Conservation (phyloP, 2,113 vertebrate species). For the Alaudala cheleensis region DNA sequence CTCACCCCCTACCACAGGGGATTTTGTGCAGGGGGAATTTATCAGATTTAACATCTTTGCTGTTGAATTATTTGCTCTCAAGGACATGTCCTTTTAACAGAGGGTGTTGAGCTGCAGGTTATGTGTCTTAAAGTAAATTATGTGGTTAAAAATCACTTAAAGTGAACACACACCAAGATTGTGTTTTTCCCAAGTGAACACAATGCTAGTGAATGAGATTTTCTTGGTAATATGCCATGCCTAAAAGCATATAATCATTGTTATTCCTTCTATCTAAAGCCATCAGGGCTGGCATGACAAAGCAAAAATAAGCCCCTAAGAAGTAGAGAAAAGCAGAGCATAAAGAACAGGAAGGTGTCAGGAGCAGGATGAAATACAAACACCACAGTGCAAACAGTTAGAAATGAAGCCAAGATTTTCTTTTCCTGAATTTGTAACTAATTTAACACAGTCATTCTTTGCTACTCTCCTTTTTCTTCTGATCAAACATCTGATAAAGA, state of each 20-base stretch:
- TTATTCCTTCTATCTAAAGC: not conserved
- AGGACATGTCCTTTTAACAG: not conserved
- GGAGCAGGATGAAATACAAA: conserved; percentile 50
- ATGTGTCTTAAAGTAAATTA: not conserved
- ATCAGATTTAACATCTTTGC: not conserved
- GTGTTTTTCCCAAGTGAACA: conserved; percentile 2
- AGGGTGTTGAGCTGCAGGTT: not conserved
- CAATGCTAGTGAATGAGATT: conserved; percentile 1
- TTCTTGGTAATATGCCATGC: not conserved
- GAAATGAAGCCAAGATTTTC: conserved; percentile 14
- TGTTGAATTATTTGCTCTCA: not conserved
- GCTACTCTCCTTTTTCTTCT: conserved; percentile 15
- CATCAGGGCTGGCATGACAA: not conserved
- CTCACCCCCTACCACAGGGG: not conserved
- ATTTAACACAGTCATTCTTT: not conserved
- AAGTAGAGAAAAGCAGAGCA: not conserved
- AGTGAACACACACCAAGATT: not conserved
- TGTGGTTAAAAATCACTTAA: not conserved
- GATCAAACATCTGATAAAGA: not conserved
- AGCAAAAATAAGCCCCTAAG: not conserved
- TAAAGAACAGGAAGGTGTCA: not conserved
- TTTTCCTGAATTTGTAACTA: not conserved
- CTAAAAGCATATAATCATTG: not conserved
- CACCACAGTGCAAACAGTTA: conserved; percentile 37
- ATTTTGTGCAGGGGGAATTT: not conserved